Evolutionary conservation across 2,113 vertebrate species (phyloP).

Genomic region (Castor canadensis): DNA sequence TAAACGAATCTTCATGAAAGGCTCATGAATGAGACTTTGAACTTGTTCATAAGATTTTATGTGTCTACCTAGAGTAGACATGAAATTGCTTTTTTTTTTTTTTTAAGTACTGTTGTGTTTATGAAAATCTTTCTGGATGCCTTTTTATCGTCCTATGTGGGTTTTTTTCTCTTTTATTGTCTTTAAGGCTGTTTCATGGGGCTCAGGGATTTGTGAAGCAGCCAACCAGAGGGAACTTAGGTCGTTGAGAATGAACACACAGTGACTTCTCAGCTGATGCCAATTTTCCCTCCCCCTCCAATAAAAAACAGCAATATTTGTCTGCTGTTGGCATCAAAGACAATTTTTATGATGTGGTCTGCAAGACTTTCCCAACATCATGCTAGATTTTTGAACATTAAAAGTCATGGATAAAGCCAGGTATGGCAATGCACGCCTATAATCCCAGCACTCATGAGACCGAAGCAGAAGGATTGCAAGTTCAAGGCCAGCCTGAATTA

Average conservation of each 20-base stretch:
- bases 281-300: constrained; percentile 71
- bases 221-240: constrained; percentile 72
- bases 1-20: constrained; percentile 74
- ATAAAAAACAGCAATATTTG: constrained; percentile 80
- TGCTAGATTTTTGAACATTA: constrained; percentile 66
- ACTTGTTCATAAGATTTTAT: constrained; percentile 84
- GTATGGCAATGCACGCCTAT: neutral
- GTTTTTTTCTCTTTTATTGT: constrained; percentile 74
- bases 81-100: constrained; percentile 75
- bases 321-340: constrained; percentile 83
- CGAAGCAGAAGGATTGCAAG: neutral
- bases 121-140: constrained; percentile 81
- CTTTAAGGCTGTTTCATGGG: constrained; percentile 77
- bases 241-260: constrained; percentile 69
- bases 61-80: constrained; percentile 81
- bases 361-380: constrained; percentile 69
- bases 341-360: constrained; percentile 78
- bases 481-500: neutral
- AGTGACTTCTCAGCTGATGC: constrained; percentile 73
- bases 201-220: constrained; percentile 80
- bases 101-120: constrained; percentile 74
- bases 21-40: constrained; percentile 80
- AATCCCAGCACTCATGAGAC: neutral
- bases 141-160: constrained; percentile 76
- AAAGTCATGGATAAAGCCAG: constrained; percentile 58